phyloP scores from a whole-genome alignment of 1,140 invertebrate genomes.

The Stegodyphus mimosarum region DNA sequence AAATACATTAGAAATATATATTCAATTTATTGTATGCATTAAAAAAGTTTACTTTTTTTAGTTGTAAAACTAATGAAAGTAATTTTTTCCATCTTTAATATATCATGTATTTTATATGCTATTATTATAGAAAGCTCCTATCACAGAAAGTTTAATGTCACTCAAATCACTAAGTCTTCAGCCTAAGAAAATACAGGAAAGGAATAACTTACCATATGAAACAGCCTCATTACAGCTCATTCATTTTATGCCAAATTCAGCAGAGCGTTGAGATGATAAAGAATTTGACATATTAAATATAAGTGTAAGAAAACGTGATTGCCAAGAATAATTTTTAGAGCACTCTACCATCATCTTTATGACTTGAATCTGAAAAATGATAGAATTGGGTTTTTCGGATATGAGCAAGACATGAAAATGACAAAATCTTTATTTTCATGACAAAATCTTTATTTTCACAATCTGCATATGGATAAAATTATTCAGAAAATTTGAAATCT shows the following conservation, averaged over 20 bases:
- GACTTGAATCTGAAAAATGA: slow-evolving; percentile 7
- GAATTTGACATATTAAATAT: slow-evolving; percentile 46
- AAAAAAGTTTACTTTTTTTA: too few species aligned
- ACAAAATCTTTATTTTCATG: too few species aligned
- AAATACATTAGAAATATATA: too few species aligned
- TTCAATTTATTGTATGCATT: too few species aligned
- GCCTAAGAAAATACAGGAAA: neutral
- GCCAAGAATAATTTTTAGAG: slow-evolving; percentile 54
- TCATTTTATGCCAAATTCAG: neutral
- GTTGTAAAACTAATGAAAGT: neutral
- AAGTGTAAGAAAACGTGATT: slow-evolving; percentile 45
- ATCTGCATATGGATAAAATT: too few species aligned
- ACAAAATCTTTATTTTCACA: too few species aligned
- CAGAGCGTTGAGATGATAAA: slow-evolving; percentile 24
- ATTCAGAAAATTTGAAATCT: too few species aligned
- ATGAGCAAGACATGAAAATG: too few species aligned
- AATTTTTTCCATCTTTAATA: neutral
- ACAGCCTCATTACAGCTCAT: neutral
- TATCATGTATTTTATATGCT: neutral
- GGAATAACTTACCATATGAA: neutral
- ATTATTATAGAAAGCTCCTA: neutral
- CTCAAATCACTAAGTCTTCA: neutral
- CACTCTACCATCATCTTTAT: slow-evolving; percentile 15
- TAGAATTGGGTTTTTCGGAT: neutral
- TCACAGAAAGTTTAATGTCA: neutral